phyloP scores from a whole-genome alignment of 2,113 vertebrate species.

The Semnopithecus entellus region DNA sequence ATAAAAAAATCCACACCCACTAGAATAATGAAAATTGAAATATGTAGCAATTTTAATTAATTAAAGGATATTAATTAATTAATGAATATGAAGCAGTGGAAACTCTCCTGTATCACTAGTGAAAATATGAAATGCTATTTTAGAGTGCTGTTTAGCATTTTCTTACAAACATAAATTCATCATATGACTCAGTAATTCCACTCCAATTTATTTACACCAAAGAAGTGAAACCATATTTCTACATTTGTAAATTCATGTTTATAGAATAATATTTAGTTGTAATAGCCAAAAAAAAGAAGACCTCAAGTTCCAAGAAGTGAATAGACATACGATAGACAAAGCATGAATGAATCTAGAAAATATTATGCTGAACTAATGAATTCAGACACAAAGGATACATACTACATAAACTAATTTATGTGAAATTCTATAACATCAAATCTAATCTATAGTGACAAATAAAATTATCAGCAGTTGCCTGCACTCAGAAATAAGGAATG shows the following conservation, averaged over 20 bases:
- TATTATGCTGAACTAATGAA: neutral
- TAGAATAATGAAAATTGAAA: constrained; percentile 14
- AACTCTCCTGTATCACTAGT: neutral
- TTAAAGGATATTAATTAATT: neutral
- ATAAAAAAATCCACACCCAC: neutral
- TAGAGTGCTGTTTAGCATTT: neutral
- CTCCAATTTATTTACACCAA: neutral
- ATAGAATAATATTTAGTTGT: neutral
- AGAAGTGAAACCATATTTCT: neutral
- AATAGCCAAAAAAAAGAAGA: neutral
- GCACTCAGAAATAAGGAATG: rapidly evolving
- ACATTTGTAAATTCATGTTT: neutral
- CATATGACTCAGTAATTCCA: neutral
- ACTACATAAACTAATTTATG: neutral
- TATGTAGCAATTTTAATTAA: neutral
- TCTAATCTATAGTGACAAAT: neutral
- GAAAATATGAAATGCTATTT: neutral
- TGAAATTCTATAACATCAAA: neutral
- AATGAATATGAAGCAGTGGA: neutral
- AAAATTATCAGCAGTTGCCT: neutral
- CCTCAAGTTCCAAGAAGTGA: neutral
- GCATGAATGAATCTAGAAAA: neutral
- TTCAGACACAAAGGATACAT: neutral
- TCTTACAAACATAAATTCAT: neutral
- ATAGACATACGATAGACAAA: neutral